phyloP scores from a whole-genome alignment of 1,140 invertebrate genomes.

The Carposina sasakii region DNA sequence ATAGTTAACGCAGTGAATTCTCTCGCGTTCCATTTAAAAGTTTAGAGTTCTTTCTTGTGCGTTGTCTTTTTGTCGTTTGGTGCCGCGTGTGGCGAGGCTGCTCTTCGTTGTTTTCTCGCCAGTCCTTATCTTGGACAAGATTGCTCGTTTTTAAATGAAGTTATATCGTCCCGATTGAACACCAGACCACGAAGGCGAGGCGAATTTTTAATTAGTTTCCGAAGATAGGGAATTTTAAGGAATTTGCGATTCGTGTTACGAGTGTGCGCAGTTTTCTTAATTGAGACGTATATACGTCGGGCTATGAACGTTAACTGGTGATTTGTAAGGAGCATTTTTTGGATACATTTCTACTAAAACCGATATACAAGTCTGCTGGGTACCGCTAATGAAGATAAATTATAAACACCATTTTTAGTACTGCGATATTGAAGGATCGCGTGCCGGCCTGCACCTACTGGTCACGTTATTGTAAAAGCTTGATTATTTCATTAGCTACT shows the following conservation, averaged over 20 bases:
- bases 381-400: constrained; percentile 40
- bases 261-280: constrained; percentile 59
- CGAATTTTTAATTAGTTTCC: constrained; percentile 73
- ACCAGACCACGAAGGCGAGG: constrained; percentile 58
- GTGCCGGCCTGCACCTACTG: constrained; percentile 19
- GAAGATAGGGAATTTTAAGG: constrained; percentile 68
- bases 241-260: constrained; percentile 55
- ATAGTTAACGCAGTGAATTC: constrained; percentile 66
- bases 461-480: constrained; percentile 9
- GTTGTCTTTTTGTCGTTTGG: constrained; percentile 50
- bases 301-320: constrained; percentile 29
- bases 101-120: constrained; percentile 70
- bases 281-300: constrained; percentile 55
- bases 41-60: constrained; percentile 56
- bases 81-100: constrained; percentile 59
- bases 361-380: constrained; percentile 27
- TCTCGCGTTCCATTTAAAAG: constrained; percentile 68
- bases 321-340: constrained; percentile 53
- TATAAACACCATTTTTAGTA: constrained; percentile 38
- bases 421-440: constrained; percentile 33
- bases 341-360: constrained; percentile 43
- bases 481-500: constrained; percentile 12
- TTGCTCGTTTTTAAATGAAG: constrained; percentile 71
- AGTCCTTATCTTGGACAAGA: constrained; percentile 67
- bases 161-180: constrained; percentile 70